A percentile compares a stretch with the other conserved stretches of the same genome.
Conservation (phyloP, 2,888 invertebrate species). For the Pteria penguin region DNA sequence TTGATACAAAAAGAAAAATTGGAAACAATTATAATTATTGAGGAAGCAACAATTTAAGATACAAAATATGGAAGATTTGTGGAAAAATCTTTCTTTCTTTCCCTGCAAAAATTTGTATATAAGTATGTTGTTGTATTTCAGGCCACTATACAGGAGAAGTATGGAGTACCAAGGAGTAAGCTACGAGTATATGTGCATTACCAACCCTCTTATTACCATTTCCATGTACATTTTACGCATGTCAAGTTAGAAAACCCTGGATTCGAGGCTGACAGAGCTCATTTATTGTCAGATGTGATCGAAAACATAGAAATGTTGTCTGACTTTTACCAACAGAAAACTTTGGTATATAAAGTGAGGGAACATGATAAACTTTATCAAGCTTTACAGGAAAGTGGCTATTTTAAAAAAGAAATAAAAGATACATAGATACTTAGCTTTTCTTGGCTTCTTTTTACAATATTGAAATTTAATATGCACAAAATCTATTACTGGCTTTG, state of each 20-base stretch:
- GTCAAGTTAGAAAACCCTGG: slow-evolving; percentile 83
- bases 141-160: slow-evolving; percentile 89
- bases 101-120: no score
- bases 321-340: slow-evolving; percentile 91
- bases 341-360: slow-evolving; percentile 89
- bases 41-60: no score
- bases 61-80: no score
- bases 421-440: not conserved
- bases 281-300: slow-evolving; percentile 92
- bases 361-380: slow-evolving; percentile 88
- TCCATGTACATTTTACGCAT: slow-evolving; percentile 94
- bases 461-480: not conserved
- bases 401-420: slow-evolving; percentile 42
- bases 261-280: slow-evolving; percentile 91
- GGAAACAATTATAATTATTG: no score
- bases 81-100: no score
- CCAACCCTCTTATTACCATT: slow-evolving; percentile 97
- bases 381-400: slow-evolving; percentile 57
- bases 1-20: no score
- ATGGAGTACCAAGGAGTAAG: slow-evolving; percentile 84
- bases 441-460: not conserved
- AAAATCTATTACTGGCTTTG: no score
- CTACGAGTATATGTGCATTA: slow-evolving; percentile 94
- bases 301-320: slow-evolving; percentile 90
- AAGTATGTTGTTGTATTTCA: no score